Conservation (phyloP, 53 echinoderm and acorn worm genomes). For the Echinometra lucunter region DNA sequence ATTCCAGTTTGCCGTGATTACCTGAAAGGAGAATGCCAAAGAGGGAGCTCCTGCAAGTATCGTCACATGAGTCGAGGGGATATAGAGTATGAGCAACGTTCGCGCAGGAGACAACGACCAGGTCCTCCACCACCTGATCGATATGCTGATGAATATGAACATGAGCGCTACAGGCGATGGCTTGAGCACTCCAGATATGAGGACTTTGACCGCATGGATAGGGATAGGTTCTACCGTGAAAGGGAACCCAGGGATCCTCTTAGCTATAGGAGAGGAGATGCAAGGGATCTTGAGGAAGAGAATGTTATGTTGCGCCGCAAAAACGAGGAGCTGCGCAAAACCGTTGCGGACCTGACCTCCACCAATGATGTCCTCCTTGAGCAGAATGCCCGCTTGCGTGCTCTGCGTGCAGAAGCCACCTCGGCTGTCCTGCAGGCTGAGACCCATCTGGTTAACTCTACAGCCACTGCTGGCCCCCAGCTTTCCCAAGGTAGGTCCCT, state of each 20-base stretch:
- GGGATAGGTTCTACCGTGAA: constrained; percentile 54
- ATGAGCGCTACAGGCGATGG: constrained; percentile 81
- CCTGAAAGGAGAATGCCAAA: constrained; percentile 82
- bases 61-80: constrained; percentile 96
- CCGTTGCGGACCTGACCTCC: constrained; percentile 90
- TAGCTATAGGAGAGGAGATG: constrained; percentile 59
- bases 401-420: constrained; percentile 77
- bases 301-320: constrained; percentile 85
- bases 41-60: constrained; percentile 89
- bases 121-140: constrained; percentile 46
- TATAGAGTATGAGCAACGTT: constrained; percentile 84
- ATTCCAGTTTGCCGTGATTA: constrained; percentile 94
- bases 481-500: constrained; percentile 83
- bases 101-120: constrained; percentile 20
- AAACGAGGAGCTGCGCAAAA: constrained; percentile 92
- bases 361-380: constrained; percentile 97
- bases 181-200: constrained; percentile 74
- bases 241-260: background rate
- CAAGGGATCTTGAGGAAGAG: constrained; percentile 91
- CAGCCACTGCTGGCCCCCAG: constrained; percentile 75
- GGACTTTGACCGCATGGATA: constrained; percentile 75
- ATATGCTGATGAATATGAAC: constrained; percentile 77
- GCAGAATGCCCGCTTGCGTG: constrained; percentile 96
- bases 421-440: constrained; percentile 87
- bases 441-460: constrained; percentile 91